These are phyloP conservation scores for Lathronympha strigana DNA, from an alignment of 2,888 invertebrate species.

Conservation along the genomic window DNA sequence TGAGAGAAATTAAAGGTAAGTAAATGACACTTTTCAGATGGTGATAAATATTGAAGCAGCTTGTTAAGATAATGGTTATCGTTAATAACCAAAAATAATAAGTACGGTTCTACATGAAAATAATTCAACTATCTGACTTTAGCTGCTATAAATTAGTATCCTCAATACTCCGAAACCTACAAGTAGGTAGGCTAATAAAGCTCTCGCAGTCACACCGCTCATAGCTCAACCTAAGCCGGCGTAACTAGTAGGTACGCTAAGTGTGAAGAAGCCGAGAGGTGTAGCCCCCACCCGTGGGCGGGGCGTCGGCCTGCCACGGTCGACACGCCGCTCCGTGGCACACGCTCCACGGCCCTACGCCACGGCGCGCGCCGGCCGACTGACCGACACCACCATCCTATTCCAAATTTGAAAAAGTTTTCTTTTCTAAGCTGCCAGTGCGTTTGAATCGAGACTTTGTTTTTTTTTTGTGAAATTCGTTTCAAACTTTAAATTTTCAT, in stretches of 20 bases:
- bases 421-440: slow-evolving; percentile 23
- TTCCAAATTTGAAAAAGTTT: slow-evolving; percentile 30
- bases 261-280: slow-evolving; percentile 57
- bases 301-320: slow-evolving; percentile 54
- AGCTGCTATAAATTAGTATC: too few species aligned
- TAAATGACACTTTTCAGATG: too few species aligned
- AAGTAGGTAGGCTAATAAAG: background rate
- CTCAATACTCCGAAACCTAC: too few species aligned
- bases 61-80: too few species aligned
- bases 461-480: background rate
- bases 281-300: slow-evolving; percentile 73
- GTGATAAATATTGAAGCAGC: too few species aligned
- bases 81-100: too few species aligned
- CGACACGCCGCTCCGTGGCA: slow-evolving; percentile 52
- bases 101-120: too few species aligned
- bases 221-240: slow-evolving; percentile 59
- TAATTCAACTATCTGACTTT: background rate
- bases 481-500: background rate
- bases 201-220: slow-evolving; percentile 6
- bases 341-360: slow-evolving; percentile 63
- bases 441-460: background rate
- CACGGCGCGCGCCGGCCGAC: slow-evolving; percentile 29
- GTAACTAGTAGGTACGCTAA: slow-evolving; percentile 73
- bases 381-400: slow-evolving; percentile 9
- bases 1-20: too few species aligned